These are phyloP conservation scores for Megaleporinus macrocephalus DNA, from an alignment of 2,113 vertebrate species.

Conservation along the genomic window DNA sequence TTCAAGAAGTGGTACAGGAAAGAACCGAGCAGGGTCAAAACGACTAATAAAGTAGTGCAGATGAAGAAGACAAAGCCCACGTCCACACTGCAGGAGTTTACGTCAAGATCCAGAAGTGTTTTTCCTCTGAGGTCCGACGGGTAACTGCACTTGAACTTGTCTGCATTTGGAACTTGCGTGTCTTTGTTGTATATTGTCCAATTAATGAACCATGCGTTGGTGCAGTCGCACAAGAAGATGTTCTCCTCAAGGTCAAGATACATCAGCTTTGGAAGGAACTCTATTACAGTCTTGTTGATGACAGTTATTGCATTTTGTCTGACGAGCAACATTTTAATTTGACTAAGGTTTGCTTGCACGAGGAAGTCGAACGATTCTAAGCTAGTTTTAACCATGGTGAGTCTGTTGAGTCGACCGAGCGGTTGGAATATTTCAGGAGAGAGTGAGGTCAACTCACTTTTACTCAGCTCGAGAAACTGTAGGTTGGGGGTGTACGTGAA, in stretches of 20 bases:
- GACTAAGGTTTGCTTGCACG: constrained; percentile 41
- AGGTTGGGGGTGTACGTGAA: constrained; percentile 68
- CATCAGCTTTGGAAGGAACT: constrained; percentile 56
- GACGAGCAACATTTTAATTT: constrained; percentile 54
- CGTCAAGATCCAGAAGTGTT: constrained; percentile 62
- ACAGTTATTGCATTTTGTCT: constrained; percentile 63
- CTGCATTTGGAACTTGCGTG: constrained; percentile 71
- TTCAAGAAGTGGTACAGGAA: constrained; percentile 69
- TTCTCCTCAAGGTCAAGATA: constrained; percentile 71
- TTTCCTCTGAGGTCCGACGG: constrained; percentile 55
- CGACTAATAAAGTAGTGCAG: constrained; percentile 37
- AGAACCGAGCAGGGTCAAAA: constrained; percentile 58
- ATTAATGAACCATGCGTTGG: constrained; percentile 64
- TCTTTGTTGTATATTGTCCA: constrained; percentile 59
- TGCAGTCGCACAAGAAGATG: constrained; percentile 70
- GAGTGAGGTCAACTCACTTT: constrained; percentile 63
- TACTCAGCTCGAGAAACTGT: constrained; percentile 64
- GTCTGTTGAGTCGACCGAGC: constrained; percentile 58
- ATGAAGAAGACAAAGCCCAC: constrained; percentile 58
- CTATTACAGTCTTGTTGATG: constrained; percentile 37
- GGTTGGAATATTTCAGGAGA: constrained; percentile 60
- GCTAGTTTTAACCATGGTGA: constrained; percentile 61
- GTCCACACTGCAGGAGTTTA: constrained; percentile 38
- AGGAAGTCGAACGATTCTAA: constrained; percentile 68
- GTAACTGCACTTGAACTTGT: constrained; percentile 69